These are phyloP conservation scores for Trachymyrmex septentrionalis DNA, from an alignment of 1,140 invertebrate species.

Conservation along the genomic window DNA sequence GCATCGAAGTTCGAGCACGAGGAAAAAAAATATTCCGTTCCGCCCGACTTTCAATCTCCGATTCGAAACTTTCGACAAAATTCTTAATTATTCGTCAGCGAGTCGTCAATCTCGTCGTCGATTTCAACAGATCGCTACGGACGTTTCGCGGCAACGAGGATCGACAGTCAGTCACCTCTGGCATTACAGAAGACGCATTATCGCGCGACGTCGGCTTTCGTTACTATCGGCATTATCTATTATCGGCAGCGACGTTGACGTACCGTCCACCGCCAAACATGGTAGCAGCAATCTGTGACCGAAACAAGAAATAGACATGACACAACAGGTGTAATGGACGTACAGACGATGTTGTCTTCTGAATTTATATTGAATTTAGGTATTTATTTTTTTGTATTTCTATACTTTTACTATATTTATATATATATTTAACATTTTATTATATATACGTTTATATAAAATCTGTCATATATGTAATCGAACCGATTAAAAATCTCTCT, in stretches of 20 bases:
- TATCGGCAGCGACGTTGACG: conserved; percentile 35
- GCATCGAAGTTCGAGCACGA: too few species aligned
- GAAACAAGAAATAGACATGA: conserved; percentile 29
- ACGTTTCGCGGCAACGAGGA: background rate
- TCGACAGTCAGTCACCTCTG: conserved; percentile 50
- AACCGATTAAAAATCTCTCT: background rate
- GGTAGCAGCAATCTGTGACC: background rate
- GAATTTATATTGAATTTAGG: background rate
- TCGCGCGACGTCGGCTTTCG: conserved; percentile 35
- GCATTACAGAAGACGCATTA: conserved; percentile 60
- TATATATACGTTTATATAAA: background rate
- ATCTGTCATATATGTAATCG: too few species aligned
- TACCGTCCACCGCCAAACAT: conserved; percentile 8
- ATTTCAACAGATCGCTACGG: conserved; percentile 31
- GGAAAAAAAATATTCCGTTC: background rate
- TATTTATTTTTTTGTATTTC: background rate
- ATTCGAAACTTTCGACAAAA: background rate
- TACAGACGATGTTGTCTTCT: background rate
- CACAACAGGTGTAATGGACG: conserved; percentile 29
- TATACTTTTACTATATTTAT: background rate
- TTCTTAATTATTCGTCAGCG: conserved; percentile 2
- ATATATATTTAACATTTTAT: background rate
- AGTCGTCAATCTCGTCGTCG: background rate
- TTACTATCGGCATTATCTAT: conserved; percentile 54
- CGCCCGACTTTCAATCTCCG: background rate